Evolutionary conservation across 2,113 vertebrate genomes (phyloP).

Genomic region (Mustela lutreola): DNA sequence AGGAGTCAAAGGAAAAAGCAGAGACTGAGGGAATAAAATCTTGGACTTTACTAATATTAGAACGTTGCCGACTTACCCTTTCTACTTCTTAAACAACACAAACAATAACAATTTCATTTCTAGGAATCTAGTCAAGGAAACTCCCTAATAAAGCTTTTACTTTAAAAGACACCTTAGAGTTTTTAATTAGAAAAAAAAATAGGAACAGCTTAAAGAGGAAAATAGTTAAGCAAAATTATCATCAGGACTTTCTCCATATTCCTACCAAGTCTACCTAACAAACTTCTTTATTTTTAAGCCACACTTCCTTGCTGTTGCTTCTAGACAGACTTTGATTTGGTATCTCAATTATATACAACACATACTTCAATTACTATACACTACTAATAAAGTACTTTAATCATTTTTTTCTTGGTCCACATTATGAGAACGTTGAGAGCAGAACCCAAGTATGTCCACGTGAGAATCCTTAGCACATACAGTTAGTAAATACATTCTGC

Average conservation of each 20-base stretch:
- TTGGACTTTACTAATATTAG: background rate
- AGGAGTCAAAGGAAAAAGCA: background rate
- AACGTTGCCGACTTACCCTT: background rate
- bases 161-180: background rate
- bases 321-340: background rate
- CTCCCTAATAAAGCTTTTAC: background rate
- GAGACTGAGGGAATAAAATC: background rate
- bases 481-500: conserved; percentile 3
- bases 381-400: background rate
- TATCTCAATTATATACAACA: background rate
- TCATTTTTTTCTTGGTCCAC: background rate
- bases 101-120: background rate
- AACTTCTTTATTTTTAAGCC: conserved; percentile 22
- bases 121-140: conserved; percentile 8
- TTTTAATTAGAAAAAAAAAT: conserved; percentile 12
- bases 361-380: background rate
- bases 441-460: conserved; percentile 46
- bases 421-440: background rate
- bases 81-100: background rate
- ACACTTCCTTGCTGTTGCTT: background rate
- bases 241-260: conserved; percentile 4
- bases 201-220: background rate
- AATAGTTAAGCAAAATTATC: background rate
- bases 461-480: conserved; percentile 16
- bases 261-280: background rate